Evolutionary conservation across 2,888 invertebrate genomes (phyloP).

Genomic region (Ophion ventricosus): DNA sequence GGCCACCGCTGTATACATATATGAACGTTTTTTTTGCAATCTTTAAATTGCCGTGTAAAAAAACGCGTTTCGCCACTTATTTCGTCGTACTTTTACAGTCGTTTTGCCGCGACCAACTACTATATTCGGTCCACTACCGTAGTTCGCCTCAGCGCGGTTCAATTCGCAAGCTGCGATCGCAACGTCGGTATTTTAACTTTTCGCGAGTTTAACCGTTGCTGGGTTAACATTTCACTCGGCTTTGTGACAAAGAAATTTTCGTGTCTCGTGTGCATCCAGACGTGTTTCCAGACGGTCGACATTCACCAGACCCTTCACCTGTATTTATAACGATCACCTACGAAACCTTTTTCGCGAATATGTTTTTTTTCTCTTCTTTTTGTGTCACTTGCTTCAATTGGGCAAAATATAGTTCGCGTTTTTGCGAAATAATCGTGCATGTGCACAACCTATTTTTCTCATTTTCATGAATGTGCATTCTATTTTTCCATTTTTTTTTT

Average conservation of each 20-base stretch:
- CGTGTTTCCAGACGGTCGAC: constrained; percentile 27
- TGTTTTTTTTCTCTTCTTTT: background rate
- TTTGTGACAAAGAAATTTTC: constrained; percentile 11
- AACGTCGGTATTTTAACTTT: constrained; percentile 23
- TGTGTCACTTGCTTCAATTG: background rate
- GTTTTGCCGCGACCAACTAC: constrained; percentile 18
- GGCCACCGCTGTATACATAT: background rate
- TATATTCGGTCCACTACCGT: constrained; percentile 2
- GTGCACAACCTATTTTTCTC: background rate
- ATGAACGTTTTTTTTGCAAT: background rate
- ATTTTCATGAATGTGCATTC: background rate
- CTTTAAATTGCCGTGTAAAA: constrained; percentile 25
- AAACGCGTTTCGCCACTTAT: constrained; percentile 25
- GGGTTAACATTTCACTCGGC: constrained; percentile 21
- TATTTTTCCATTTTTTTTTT: background rate
- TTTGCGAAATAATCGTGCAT: background rate
- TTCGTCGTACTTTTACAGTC: constrained; percentile 16
- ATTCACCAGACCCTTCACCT: background rate
- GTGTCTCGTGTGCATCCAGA: constrained; percentile 16
- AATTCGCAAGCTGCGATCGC: background rate
- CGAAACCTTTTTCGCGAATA: background rate
- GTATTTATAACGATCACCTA: background rate
- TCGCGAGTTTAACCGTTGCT: constrained; percentile 14
- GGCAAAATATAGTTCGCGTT: background rate
- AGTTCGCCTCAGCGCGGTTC: background rate